Percentiles rank a stretch among this genome's conserved stretches.
phyloP scores from a whole-genome alignment of 1,140 invertebrate genomes.

The Drosophila melanogaster region Release_6_plus_ISO1_MT NT_033779.5:20783001-20783500 shows the following conservation, averaged over 20 bases:
- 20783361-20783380: slow-evolving; percentile 10
- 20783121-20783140: slow-evolving; percentile 10
- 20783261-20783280: slow-evolving; percentile 20
- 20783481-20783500: background rate
- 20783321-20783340: slow-evolving; percentile 20
- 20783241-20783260: slow-evolving; percentile 20
- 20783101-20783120: slow-evolving; percentile 65
- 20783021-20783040: slow-evolving; percentile 70
- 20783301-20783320: slow-evolving; percentile 33
- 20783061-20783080: slow-evolving; percentile 55
- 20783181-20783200: slow-evolving; percentile 50
- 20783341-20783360: background rate
- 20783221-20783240: slow-evolving; percentile 26
- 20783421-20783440: no score
- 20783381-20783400: slow-evolving; percentile 9
- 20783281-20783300: slow-evolving; percentile 29
- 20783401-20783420: background rate
- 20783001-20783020: slow-evolving; percentile 49
- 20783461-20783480: no score
- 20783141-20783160: slow-evolving; percentile 13
- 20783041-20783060: slow-evolving; percentile 70
- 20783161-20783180: slow-evolving; percentile 37
- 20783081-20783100: slow-evolving; percentile 66
- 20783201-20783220: slow-evolving; percentile 27
- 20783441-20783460: no score